A percentile compares a stretch with the other conserved stretches of the same genome.
Evolutionary conservation across 2,888 invertebrate genomes (phyloP).

Genomic region (Slavum lentiscoides): DNA sequence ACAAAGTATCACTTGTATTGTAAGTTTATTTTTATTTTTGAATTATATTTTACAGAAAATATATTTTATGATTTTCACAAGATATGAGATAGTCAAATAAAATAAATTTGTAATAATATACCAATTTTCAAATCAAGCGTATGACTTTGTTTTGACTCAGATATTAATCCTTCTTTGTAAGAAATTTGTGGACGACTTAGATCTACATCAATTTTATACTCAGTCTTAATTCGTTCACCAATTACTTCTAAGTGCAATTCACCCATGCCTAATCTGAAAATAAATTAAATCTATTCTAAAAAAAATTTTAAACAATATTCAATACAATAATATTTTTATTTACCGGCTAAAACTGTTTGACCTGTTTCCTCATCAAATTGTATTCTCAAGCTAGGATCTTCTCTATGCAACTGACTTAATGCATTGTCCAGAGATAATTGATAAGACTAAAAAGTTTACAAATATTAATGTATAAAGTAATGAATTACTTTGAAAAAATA

Average conservation of each 20-base stretch:
- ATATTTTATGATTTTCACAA: too few species aligned
- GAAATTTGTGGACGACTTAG: constrained; percentile 90
- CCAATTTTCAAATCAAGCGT: constrained; percentile 70
- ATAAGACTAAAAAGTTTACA: constrained; percentile 62
- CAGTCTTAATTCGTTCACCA: constrained; percentile 80
- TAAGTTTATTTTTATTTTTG: too few species aligned
- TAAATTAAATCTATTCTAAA: constrained; percentile 33
- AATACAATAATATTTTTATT: constrained; percentile 20
- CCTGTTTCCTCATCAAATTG: constrained; percentile 76
- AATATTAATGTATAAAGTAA: neutral
- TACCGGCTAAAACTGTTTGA: constrained; percentile 81
- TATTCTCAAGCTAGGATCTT: constrained; percentile 89
- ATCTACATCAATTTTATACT: constrained; percentile 89
- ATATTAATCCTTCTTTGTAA: constrained; percentile 76
- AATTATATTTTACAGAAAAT: too few species aligned
- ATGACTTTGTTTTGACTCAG: constrained; percentile 61
- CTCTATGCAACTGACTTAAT: constrained; percentile 76
- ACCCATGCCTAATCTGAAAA: constrained; percentile 78
- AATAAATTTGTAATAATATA: constrained; percentile 55
- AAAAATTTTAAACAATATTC: neutral
- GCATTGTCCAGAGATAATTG: constrained; percentile 80
- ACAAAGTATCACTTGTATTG: too few species aligned
- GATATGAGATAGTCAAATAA: neutral
- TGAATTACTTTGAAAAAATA: neutral
- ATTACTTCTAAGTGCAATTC: constrained; percentile 95